Percentiles rank a stretch among this genome's conserved stretches.
These are phyloP conservation scores for Apis dorsata DNA, from an alignment of 1,140 invertebrate genomes.

Conservation along the genomic window DNA sequence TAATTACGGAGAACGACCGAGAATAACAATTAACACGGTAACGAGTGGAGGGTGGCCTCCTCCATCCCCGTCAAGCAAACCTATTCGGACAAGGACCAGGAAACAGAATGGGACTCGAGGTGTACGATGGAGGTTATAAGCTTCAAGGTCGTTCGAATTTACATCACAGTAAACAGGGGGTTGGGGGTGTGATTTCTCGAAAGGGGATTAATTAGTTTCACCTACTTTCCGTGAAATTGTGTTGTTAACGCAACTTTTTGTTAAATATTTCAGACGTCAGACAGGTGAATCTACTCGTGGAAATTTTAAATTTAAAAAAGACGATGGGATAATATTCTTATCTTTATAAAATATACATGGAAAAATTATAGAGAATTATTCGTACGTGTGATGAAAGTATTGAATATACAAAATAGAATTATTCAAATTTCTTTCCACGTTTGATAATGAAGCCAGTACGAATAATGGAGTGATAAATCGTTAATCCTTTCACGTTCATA, in stretches of 20 bases:
- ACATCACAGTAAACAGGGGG: not conserved
- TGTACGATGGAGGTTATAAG: slow-evolving; percentile 12
- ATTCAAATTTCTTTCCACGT: no score
- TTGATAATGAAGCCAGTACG: no score
- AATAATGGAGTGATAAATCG: no score
- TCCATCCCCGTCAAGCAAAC: slow-evolving; percentile 16
- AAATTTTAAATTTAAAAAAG: no score
- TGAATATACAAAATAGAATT: no score
- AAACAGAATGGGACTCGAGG: slow-evolving; percentile 3
- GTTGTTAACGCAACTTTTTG: not conserved
- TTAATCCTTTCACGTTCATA: no score
- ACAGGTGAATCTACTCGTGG: no score
- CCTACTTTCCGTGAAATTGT: not conserved
- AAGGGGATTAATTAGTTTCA: slow-evolving; percentile 10
- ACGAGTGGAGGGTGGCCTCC: slow-evolving; percentile 3
- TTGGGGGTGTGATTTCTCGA: not conserved
- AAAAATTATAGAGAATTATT: no score
- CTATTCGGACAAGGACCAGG: slow-evolving; percentile 25
- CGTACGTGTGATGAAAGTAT: no score
- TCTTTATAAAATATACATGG: no score
- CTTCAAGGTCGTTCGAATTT: slow-evolving; percentile 31
- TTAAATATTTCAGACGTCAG: not conserved
- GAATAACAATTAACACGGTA: slow-evolving; percentile 46
- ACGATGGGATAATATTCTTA: no score
- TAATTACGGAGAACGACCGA: slow-evolving; percentile 35